phyloP scores from a whole-genome alignment of 2,888 invertebrate species.

The Melanophora roralis region DNA sequence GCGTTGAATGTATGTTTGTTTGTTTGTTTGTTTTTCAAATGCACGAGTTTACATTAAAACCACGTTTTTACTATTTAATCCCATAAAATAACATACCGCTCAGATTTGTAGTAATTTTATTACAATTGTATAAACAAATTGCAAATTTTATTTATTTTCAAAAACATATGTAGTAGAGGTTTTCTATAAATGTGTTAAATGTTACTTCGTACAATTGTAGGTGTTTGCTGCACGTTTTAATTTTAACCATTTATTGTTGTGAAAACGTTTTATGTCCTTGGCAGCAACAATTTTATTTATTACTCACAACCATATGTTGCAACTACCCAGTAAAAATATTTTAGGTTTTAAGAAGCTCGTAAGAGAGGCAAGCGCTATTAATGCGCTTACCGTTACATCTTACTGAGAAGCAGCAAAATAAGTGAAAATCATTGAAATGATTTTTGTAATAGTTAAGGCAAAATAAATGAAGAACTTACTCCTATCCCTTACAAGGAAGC shows the following conservation, averaged over 20 bases:
- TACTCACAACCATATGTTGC: conserved; percentile 3
- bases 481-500: too few species aligned
- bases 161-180: not conserved
- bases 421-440: too few species aligned
- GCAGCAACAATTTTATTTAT: conserved; percentile 24
- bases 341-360: too few species aligned
- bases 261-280: conserved; percentile 42
- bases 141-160: conserved; percentile 51
- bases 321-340: not conserved
- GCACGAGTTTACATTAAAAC: conserved; percentile 35
- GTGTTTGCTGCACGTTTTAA: conserved; percentile 27
- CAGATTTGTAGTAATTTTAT: conserved; percentile 59
- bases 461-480: too few species aligned
- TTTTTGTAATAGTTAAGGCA: too few species aligned
- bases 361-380: too few species aligned
- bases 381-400: too few species aligned
- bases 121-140: conserved; percentile 58
- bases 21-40: not conserved
- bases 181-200: not conserved
- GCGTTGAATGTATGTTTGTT: not conserved
- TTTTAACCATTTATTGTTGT: conserved; percentile 45
- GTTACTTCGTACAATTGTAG: not conserved
- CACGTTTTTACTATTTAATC: conserved; percentile 47
- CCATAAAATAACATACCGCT: conserved; percentile 50
- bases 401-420: too few species aligned